A percentile compares a stretch with the other conserved stretches of the same genome.
phyloP scores from a whole-genome alignment of 2,888 invertebrate genomes.

The Leptopilina syphax region DNA sequence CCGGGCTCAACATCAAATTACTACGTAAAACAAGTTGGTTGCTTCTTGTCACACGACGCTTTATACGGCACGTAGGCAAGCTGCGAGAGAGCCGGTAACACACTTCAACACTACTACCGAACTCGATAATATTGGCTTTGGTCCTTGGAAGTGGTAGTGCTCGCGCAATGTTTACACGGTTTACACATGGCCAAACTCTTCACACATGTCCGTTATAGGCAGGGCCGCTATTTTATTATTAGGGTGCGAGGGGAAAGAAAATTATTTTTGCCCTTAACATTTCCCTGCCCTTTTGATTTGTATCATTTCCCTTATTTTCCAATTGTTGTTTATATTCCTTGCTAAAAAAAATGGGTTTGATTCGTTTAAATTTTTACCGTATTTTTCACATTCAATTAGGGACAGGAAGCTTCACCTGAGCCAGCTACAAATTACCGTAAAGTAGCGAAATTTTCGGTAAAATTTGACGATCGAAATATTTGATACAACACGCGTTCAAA shows the following conservation, averaged over 20 bases:
- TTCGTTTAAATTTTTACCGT: too few species aligned
- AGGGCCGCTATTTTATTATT: conserved; percentile 26
- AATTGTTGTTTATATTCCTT: too few species aligned
- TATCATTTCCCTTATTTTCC: too few species aligned
- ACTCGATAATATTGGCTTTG: conserved; percentile 61
- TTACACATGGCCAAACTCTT: background rate
- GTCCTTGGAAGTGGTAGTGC: conserved; percentile 64
- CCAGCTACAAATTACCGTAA: too few species aligned
- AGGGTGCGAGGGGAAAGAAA: background rate
- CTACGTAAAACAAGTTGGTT: conserved; percentile 53
- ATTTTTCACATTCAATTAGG: too few species aligned
- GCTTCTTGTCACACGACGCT: conserved; percentile 59
- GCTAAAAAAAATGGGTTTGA: too few species aligned
- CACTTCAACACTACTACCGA: conserved; percentile 59
- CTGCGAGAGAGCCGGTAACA: conserved; percentile 45
- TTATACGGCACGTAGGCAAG: conserved; percentile 69
- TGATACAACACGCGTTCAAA: too few species aligned
- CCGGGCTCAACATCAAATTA: conserved; percentile 52
- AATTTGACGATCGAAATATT: too few species aligned
- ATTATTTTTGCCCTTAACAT: too few species aligned
- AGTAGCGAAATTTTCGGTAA: too few species aligned
- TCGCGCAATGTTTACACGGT: conserved; percentile 47
- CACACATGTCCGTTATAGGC: conserved; percentile 9
- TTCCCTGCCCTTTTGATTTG: too few species aligned
- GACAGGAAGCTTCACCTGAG: too few species aligned